Conservation (phyloP, 1,140 invertebrate genomes). For the Macrosteles quadrilineatus region DNA sequence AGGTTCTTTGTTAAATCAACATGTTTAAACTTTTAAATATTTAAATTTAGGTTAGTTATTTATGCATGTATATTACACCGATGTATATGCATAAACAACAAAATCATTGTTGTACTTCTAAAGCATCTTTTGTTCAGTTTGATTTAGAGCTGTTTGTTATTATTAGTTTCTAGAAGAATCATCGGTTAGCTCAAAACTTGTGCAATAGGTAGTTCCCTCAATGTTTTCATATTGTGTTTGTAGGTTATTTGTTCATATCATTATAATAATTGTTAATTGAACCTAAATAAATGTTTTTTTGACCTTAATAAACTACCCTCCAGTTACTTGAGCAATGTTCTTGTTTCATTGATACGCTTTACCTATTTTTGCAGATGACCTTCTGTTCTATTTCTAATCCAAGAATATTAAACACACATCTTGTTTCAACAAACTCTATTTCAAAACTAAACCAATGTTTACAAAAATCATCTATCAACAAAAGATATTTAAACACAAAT, state of each 20-base stretch:
- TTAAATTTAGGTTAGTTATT: constrained; percentile 23
- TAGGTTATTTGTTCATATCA: constrained; percentile 42
- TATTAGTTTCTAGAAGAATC: constrained; percentile 22
- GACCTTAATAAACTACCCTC: too few relatives aligned
- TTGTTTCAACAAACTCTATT: too few relatives aligned
- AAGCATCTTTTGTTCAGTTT: constrained; percentile 18
- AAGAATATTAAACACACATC: too few relatives aligned
- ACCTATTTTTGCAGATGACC: too few relatives aligned
- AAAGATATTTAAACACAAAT: too few relatives aligned
- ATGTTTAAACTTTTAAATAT: constrained; percentile 15
- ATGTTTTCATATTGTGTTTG: constrained; percentile 32
- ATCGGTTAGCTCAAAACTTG: constrained; percentile 13
- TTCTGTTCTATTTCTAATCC: too few relatives aligned
- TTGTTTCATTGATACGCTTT: too few relatives aligned
- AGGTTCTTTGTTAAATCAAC: constrained; percentile 19
- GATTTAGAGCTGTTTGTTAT: constrained; percentile 13
- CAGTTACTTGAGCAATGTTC: too few relatives aligned
- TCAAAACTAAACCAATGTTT: too few relatives aligned
- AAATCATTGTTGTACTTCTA: not conserved
- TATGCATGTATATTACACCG: constrained; percentile 3
- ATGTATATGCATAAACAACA: not conserved
- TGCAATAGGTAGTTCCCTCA: constrained; percentile 32
- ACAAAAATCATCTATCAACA: too few relatives aligned
- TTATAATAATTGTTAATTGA: constrained; percentile 41
- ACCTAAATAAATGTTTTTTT: not conserved